Evolutionary conservation across 2,113 vertebrate genomes (phyloP), one percentile per base, ranked within the genome.

Genomic region (Solenodon paradoxus): DNA sequence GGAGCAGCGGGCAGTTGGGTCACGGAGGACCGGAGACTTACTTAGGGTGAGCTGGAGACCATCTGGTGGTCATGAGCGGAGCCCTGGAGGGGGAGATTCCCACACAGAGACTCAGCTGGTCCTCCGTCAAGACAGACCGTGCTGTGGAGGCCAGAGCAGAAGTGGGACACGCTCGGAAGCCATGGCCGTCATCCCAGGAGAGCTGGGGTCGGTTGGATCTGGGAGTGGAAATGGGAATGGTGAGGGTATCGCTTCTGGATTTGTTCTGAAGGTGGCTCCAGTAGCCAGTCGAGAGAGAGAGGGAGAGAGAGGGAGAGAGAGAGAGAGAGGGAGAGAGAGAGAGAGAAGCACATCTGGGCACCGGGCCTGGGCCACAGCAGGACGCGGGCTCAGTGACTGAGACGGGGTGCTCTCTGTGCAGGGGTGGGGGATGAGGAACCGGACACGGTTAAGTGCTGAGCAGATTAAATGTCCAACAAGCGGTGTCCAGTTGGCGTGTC

Each of bases 181-280:
- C 17, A 1, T 5, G 4, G 9, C 0, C 0, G 20, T 3, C 6
- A 75, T 2, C 7, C 11, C 7, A 8, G 68, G 32, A 10, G 47
- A 8, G 2, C 5, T 0, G 0, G 28, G 17, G 59, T 0, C 3
- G 35, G 8, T 32, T 38, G 13, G 72, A 11, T 47, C 9, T 4
- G 49, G 5, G 13, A 11, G 30, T 6, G 10, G 24, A 19, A 2
- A 3, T 3, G 2, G 51, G 64, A 47, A 26, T 1, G 5, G 19
- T 0, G 49, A 81, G 38, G 16, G 20, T 12, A 12, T 45, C 24
- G 57, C 7, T 12, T 51, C 47, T 49, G 47, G 11, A 7, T 28
- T 68, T 35, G 15, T 49, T 24, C 26, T 59, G 63, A 77, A 87
- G 75, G 1, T 19, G 15, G 2, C n/a, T 40, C 19, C 38, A 35